phyloP scores from a whole-genome alignment of 2,888 invertebrate genomes.

The Caenorhabditis sulstoni region DNA sequence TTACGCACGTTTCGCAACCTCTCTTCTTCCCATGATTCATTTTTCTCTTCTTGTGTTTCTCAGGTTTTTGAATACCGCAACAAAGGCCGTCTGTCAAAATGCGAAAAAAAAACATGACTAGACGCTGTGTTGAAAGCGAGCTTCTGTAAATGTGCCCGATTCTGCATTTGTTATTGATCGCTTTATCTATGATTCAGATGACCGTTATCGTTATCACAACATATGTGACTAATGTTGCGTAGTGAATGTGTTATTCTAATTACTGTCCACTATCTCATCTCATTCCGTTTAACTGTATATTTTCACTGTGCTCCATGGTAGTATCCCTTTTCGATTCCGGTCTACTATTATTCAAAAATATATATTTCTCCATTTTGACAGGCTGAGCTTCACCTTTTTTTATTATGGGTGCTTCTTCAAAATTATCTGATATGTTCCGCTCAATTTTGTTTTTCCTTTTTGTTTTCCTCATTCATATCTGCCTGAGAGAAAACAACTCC shows the following conservation, averaged over 20 bases:
- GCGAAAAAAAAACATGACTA: neutral
- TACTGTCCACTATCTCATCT: constrained; percentile 22
- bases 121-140: no score
- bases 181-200: constrained; percentile 8
- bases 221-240: neutral
- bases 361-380: no score
- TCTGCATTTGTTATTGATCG: neutral
- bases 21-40: constrained; percentile 21
- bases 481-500: no score
- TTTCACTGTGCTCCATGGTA: no score
- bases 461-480: no score
- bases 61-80: constrained; percentile 20
- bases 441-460: no score
- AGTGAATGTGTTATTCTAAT: constrained; percentile 4
- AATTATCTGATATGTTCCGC: no score
- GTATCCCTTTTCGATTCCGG: no score
- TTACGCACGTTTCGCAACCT: neutral
- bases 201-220: constrained; percentile 6
- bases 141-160: neutral
- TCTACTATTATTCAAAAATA: no score
- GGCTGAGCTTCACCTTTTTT: no score
- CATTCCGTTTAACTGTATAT: no score
- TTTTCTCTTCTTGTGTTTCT: constrained; percentile 9
- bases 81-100: constrained; percentile 28
- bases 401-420: no score